Base-by-base conservation (phyloP, 2,113 vertebrate species). In the Sander lucioperca region DNA sequence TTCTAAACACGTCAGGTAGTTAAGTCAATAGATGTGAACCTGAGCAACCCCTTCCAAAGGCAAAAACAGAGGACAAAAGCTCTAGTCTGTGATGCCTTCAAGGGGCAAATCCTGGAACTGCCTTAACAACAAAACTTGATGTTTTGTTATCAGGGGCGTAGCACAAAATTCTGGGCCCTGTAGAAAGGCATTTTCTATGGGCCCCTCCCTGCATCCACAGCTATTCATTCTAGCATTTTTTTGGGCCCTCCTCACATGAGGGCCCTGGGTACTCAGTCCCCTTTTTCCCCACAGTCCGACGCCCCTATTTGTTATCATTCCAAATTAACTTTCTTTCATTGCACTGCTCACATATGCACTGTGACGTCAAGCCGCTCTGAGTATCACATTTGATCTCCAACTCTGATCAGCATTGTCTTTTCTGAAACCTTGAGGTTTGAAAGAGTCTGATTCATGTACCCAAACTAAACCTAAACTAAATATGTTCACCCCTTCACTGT, bases 21-120 rank as follows among this genome's bases (percentile, higher is more conserved):
- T 53, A 45, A 58, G 25, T 58, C 33, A 71, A n/a, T 63, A 68
- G 25, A 81, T 21, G 21, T 81, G 74, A 84, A 79, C 47, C 11
- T 25, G 11, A 78, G 11, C 23, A 73, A 64, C 13, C 62, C 0
- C 3, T 68, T 39, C 11, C 16, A 56, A 63, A 74, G 27, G 8
- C 18, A 69, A 79, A 74, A 74, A 5, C 25, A n/a, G 23, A 58
- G 7, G 21, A 10, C 33, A 36, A 56, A 43, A 48, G 21, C 47
- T 50, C 14, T 23, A 27, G 15, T 50, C 6, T 63, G n/a, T 39
- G 19, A 53, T 48, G 14, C 33, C 13, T 56, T 68, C 21, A 67
- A 30, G 39, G 61, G 45, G 43, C 50, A 62, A 57, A 63, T 36
- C 1, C 10, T 36, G 47, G 66, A 61, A 58, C 30, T 53, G 25